phyloP scores from a whole-genome alignment of 2,113 vertebrate species.

The Diphyllodes magnificus region DNA sequence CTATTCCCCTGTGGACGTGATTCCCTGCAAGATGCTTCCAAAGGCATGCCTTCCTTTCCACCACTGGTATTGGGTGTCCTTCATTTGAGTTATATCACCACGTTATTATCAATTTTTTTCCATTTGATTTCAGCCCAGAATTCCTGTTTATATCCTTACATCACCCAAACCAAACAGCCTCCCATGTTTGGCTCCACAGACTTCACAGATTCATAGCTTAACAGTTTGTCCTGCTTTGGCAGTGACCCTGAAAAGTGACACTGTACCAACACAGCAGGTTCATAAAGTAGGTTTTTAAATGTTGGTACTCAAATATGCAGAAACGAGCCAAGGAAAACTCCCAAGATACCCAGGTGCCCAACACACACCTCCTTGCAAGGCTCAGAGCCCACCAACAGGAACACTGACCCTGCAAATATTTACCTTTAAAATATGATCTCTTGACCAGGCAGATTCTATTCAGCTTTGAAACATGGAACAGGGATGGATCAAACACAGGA shows the following conservation, averaged over 20 bases:
- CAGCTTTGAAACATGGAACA: not conserved
- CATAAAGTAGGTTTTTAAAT: not conserved
- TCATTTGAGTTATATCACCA: accelerated
- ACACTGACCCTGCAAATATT: not conserved
- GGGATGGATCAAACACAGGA: not conserved
- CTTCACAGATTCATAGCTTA: not conserved
- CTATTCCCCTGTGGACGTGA: not conserved
- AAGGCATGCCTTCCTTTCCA: not conserved
- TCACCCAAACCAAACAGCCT: not conserved
- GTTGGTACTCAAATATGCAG: not conserved
- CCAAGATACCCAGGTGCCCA: not conserved
- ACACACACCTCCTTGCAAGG: not conserved
- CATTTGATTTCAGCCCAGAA: not conserved
- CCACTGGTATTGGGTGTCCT: not conserved
- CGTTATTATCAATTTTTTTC: not conserved
- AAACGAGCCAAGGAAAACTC: not conserved
- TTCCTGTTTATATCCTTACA: not conserved
- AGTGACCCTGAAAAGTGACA: not conserved
- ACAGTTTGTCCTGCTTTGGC: not conserved
- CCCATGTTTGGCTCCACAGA: accelerated
- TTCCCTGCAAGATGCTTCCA: not conserved
- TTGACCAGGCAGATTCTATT: not conserved
- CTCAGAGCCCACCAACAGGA: not conserved
- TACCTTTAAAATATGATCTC: not conserved
- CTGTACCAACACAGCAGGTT: not conserved